A percentile compares a stretch with the other conserved stretches of the same genome.
These are phyloP conservation scores for Leuciscus waleckii DNA, from an alignment of 2,797 vertebrate species.

Conservation along the genomic window DNA sequence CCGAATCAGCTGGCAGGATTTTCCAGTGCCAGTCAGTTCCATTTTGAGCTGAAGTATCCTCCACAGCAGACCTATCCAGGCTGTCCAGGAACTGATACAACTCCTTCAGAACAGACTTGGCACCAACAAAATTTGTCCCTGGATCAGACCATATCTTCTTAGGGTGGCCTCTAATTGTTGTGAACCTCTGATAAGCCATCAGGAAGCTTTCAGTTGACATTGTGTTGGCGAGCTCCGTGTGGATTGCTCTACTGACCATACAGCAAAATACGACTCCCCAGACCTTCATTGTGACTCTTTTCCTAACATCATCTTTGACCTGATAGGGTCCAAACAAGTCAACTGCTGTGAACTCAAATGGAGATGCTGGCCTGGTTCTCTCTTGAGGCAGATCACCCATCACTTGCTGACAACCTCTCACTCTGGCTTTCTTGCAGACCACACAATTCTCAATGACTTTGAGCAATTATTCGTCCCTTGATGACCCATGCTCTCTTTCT, in stretches of 20 bases:
- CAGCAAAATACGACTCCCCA: neutral
- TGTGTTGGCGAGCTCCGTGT: neutral
- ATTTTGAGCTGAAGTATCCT: neutral
- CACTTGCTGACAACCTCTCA: too few relatives aligned
- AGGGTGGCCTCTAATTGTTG: neutral
- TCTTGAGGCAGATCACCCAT: too few relatives aligned
- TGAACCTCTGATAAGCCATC: neutral
- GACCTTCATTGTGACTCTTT: neutral
- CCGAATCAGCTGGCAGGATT: neutral
- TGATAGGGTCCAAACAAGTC: too few relatives aligned
- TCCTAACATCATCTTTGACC: neutral
- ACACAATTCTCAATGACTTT: too few relatives aligned
- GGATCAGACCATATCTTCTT: constrained; percentile 1
- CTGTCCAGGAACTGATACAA: neutral
- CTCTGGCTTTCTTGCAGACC: too few relatives aligned
- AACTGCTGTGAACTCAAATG: too few relatives aligned
- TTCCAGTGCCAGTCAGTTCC: neutral
- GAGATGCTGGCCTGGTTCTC: too few relatives aligned
- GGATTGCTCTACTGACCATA: neutral
- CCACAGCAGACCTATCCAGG: neutral
- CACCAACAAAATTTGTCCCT: neutral
- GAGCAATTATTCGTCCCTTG: too few relatives aligned
- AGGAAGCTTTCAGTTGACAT: neutral
- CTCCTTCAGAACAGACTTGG: neutral
- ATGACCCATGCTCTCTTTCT: too few relatives aligned